Evolutionary conservation across 2,113 vertebrate genomes (phyloP).

Genomic region (Callopanchax toddi): DNA sequence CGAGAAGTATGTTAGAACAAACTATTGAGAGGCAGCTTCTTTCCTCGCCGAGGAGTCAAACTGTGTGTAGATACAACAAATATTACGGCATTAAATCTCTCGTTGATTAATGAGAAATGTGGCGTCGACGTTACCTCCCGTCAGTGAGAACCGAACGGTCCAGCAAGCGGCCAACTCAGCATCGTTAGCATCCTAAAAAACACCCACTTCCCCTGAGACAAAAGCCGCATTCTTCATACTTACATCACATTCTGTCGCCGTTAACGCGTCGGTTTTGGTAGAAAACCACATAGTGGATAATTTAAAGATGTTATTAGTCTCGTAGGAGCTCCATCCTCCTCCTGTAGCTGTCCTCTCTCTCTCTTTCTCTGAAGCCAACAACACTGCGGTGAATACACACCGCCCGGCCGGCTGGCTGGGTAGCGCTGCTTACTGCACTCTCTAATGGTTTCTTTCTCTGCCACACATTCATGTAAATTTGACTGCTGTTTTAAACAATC

Average conservation of each 20-base stretch:
- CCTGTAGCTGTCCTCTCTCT: neutral
- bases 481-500: neutral
- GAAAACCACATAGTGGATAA: neutral
- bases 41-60: neutral
- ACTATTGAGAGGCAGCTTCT: neutral
- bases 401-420: neutral
- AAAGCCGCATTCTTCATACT: neutral
- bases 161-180: conserved; percentile 7
- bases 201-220: rapidly evolving
- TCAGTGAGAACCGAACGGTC: conserved; percentile 1
- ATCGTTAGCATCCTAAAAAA: conserved; percentile 14
- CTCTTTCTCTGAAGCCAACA: neutral
- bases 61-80: neutral
- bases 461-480: no score
- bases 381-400: neutral
- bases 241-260: conserved; percentile 26
- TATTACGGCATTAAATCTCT: neutral
- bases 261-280: neutral
- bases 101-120: neutral
- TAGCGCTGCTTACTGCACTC: neutral
- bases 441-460: no score
- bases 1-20: neutral
- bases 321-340: conserved; percentile 36
- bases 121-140: neutral
- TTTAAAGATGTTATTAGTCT: conserved; percentile 13